A percentile compares a stretch with the other conserved stretches of the same genome.
These are phyloP conservation scores for Trachelus troglodyta DNA, from an alignment of 2,888 invertebrate species.

Conservation along the genomic window DNA sequence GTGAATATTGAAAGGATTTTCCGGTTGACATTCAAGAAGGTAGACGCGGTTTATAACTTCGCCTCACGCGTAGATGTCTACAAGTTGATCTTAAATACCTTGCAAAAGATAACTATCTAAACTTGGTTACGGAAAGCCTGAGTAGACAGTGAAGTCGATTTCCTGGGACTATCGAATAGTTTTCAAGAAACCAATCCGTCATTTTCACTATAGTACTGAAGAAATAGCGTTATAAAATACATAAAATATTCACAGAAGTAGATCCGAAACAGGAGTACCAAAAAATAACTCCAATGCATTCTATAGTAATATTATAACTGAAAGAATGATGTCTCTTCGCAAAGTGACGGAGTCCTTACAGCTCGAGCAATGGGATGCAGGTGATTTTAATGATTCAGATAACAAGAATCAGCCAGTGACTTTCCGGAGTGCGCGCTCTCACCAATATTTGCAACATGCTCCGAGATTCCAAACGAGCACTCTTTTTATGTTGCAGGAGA, in stretches of 20 bases:
- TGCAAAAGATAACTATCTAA: not conserved
- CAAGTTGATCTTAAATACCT: not conserved
- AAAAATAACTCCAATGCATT: not conserved
- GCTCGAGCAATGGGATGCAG: not conserved
- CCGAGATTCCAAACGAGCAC: conserved; percentile 4
- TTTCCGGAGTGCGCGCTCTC: not conserved
- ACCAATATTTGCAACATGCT: not conserved
- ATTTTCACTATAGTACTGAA: no score
- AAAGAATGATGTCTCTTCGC: not conserved
- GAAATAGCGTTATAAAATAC: not conserved
- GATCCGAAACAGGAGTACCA: not conserved
- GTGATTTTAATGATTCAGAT: not conserved
- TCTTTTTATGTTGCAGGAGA: conserved; percentile 56
- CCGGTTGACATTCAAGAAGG: not conserved
- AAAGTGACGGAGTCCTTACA: not conserved
- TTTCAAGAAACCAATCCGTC: not conserved
- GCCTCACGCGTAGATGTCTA: not conserved
- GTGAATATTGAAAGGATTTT: not conserved
- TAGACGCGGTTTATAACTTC: not conserved
- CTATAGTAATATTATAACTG: not conserved
- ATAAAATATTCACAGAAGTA: not conserved
- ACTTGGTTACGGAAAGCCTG: no score
- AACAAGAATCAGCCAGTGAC: not conserved
- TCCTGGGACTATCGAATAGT: not conserved
- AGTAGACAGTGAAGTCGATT: not conserved